phyloP scores from a whole-genome alignment of 1,140 invertebrate genomes.

The Penaeus indicus region DNA sequence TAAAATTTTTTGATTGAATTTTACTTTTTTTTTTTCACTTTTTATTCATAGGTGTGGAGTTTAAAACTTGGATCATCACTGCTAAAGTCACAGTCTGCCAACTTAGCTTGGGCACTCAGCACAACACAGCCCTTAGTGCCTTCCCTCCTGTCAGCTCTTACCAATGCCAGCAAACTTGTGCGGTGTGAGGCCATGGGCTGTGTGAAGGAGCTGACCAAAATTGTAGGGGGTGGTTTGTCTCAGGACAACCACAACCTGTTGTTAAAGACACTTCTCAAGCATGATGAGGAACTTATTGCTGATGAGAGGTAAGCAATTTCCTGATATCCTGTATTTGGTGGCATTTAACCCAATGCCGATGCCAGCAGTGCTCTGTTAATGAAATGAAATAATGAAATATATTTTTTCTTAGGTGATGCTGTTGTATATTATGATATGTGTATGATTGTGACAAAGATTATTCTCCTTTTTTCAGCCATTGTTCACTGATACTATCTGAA shows the following conservation, averaged over 20 bases:
- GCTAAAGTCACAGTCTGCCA: slow-evolving; percentile 1
- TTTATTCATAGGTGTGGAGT: slow-evolving; percentile 28
- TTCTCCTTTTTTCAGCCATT: background rate
- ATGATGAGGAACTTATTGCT: slow-evolving; percentile 36
- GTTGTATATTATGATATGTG: background rate
- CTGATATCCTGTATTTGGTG: background rate
- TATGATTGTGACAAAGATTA: background rate
- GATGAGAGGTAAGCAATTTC: slow-evolving; percentile 37
- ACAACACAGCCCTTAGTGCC: slow-evolving; percentile 42
- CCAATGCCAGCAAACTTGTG: background rate
- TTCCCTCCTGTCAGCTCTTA: slow-evolving; percentile 27
- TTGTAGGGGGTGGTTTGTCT: slow-evolving; percentile 24
- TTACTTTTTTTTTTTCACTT: background rate
- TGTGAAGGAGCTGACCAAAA: background rate
- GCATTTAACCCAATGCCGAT: background rate
- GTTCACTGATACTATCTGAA: background rate
- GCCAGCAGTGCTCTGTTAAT: too few species aligned
- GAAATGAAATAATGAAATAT: too few species aligned
- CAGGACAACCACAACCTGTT: slow-evolving; percentile 32
- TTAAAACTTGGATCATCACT: slow-evolving; percentile 38
- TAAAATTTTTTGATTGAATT: too few species aligned
- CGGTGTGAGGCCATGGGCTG: slow-evolving; percentile 10
- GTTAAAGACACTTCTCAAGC: slow-evolving; percentile 2
- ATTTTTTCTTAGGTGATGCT: too few species aligned
- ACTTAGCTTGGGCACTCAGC: slow-evolving; percentile 34